These are phyloP conservation scores for Chaetoderma sp. DNA, from an alignment of 2,888 invertebrate genomes.

Conservation along the genomic window DNA sequence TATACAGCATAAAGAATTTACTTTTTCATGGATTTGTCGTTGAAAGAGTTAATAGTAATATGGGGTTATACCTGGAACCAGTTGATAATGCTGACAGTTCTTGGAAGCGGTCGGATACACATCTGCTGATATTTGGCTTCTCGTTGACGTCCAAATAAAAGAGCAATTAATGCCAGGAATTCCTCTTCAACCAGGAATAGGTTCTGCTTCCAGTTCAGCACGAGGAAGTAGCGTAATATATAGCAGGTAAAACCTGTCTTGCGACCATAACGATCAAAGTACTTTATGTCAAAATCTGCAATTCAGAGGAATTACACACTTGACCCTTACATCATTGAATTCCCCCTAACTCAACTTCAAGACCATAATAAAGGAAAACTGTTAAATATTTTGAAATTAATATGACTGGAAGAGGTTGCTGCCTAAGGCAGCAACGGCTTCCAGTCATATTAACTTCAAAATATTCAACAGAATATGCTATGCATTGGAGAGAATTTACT, in stretches of 20 bases:
- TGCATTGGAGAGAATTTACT: too few relatives aligned
- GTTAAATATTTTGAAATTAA: too few relatives aligned
- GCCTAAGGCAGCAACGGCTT: too few relatives aligned
- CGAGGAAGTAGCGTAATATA: conserved; percentile 60
- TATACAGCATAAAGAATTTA: too few relatives aligned
- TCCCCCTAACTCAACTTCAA: too few relatives aligned
- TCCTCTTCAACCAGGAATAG: conserved; percentile 53
- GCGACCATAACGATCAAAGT: conserved; percentile 60
- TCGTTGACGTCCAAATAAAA: conserved; percentile 42
- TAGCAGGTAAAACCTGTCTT: conserved; percentile 58
- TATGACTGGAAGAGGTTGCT: too few relatives aligned
- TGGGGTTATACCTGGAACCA: conserved; percentile 65
- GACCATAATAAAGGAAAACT: too few relatives aligned
- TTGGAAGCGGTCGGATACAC: conserved; percentile 46
- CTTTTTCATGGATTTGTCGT: too few relatives aligned
- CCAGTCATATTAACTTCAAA: too few relatives aligned
- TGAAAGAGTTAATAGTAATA: too few relatives aligned
- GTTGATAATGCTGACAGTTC: conserved; percentile 60
- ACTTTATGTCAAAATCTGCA: conserved; percentile 44
- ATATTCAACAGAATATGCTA: too few relatives aligned
- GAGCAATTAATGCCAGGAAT: conserved; percentile 55
- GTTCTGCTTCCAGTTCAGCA: conserved; percentile 55
- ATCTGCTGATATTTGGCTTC: conserved; percentile 48
- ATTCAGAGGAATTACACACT: conserved; percentile 1
- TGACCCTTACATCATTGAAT: too few relatives aligned